A percentile compares a stretch with the other conserved stretches of the same genome.
phyloP scores from a whole-genome alignment of 1,140 invertebrate species.

The Brachionus manjavacas region DNA sequence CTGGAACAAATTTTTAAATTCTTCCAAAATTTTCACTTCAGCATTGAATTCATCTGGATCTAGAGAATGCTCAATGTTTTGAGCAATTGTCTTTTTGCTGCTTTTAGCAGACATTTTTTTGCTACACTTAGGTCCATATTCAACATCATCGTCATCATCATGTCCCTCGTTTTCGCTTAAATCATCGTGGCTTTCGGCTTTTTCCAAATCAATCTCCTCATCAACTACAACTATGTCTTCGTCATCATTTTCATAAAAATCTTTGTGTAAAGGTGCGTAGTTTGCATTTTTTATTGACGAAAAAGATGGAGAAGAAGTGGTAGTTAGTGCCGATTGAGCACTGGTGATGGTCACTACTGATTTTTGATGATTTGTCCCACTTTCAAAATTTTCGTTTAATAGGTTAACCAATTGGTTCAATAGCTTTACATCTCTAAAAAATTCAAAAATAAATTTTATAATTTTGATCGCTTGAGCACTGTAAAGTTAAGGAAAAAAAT shows the following conservation, averaged over 20 bases:
- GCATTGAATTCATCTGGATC: not conserved
- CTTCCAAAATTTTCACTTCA: not conserved
- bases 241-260: slow-evolving; percentile 27
- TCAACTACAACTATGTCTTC: slow-evolving; percentile 24
- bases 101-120: not conserved
- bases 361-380: not conserved
- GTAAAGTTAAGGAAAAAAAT: no score
- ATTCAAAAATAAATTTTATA: not conserved
- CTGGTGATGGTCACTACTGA: not conserved
- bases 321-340: not conserved
- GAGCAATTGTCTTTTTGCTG: not conserved
- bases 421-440: not conserved
- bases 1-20: slow-evolving; percentile 10
- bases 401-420: not conserved
- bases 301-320: not conserved
- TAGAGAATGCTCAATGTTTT: not conserved
- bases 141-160: slow-evolving; percentile 34
- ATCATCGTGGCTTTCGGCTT: slow-evolving; percentile 30
- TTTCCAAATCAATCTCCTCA: slow-evolving; percentile 8
- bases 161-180: slow-evolving; percentile 4
- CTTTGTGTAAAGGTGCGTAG: not conserved
- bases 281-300: not conserved
- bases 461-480: no score
- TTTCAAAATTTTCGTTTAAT: not conserved
- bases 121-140: not conserved